Base-by-base conservation (phyloP, 1,140 invertebrate genomes). In the Micrasema longulum region DNA sequence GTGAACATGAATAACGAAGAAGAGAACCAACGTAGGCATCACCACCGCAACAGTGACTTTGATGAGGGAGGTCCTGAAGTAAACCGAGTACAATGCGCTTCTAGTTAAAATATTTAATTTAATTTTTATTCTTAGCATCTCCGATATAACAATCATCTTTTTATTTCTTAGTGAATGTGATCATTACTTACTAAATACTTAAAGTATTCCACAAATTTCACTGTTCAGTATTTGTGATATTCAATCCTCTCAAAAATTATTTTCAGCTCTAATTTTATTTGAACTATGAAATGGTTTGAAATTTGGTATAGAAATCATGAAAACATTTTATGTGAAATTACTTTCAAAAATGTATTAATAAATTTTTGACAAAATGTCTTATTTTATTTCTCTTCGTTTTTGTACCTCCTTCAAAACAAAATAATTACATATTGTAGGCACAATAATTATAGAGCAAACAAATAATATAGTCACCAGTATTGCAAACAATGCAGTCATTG, bases 21-120 rank as follows among this genome's bases (percentile, higher is more conserved):
- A 69, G 89, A 93, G 77, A 80, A 85, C 12, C 86, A 89, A 53
- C 85, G 89, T 55, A 87, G 88, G 41, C 23, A 87, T 79, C 76
- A 84, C 78, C 84, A 87, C 69, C 84, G 87, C 68, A 87, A 87
- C 1, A 92, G 93, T 74, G 92, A 95, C 26, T 93, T 95, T 77
- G 93, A 95, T 45, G 90, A 92, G n/a, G 90, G 91, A n/a, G 82
- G 84, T 14, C 86, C 86, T 43, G 89, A 89, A 45, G 87, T 90
- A 69, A 87, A 89, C 73, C 87, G 91, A 74, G 94, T 97, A 41
- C 95, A 97, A 83, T 97, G 96, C 86, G 93, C 95, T 75, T 92
- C 93, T 57, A 92, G 94, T 83, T 97, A 95, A 45, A 70, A 87
- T 79, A 63, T 31, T 52, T 66, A 55, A 68, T 68, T 55, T 53